Conservation (phyloP, 2,888 invertebrate genomes). For the Lasioglossum marginatum region DNA sequence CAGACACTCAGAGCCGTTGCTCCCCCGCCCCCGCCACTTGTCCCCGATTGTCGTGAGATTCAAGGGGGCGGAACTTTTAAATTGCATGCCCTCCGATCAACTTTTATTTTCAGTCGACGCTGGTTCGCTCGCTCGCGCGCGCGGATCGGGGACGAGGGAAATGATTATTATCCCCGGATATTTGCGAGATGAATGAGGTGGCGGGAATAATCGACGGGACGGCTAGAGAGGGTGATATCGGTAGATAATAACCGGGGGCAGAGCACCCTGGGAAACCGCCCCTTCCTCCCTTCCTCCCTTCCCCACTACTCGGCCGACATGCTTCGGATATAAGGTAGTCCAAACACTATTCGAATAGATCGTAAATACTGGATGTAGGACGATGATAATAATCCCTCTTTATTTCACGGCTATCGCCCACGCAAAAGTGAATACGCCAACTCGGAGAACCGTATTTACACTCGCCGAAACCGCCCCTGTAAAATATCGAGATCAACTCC, state of each 20-base stretch:
- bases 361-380: constrained; percentile 21
- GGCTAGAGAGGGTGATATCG: constrained; percentile 46
- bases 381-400: not conserved
- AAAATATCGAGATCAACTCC: too few relatives aligned
- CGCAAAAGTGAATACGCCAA: not conserved
- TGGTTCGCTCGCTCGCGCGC: not conserved
- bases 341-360: constrained; percentile 38
- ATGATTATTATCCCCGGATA: constrained; percentile 50
- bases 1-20: not conserved
- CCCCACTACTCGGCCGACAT: not conserved
- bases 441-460: not conserved
- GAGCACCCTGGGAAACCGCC: constrained; percentile 17
- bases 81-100: constrained; percentile 24
- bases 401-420: not conserved
- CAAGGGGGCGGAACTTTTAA: constrained; percentile 27
- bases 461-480: not conserved
- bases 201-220: constrained; percentile 42
- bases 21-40: not conserved
- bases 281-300: not conserved
- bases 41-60: constrained; percentile 22
- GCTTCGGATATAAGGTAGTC: constrained; percentile 28
- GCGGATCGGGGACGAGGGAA: constrained; percentile 16
- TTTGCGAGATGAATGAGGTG: constrained; percentile 53
- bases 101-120: constrained; percentile 39
- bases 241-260: constrained; percentile 47